Evolutionary conservation across 2,888 invertebrate genomes (phyloP).

Genomic region (Notodonta ziczac): DNA sequence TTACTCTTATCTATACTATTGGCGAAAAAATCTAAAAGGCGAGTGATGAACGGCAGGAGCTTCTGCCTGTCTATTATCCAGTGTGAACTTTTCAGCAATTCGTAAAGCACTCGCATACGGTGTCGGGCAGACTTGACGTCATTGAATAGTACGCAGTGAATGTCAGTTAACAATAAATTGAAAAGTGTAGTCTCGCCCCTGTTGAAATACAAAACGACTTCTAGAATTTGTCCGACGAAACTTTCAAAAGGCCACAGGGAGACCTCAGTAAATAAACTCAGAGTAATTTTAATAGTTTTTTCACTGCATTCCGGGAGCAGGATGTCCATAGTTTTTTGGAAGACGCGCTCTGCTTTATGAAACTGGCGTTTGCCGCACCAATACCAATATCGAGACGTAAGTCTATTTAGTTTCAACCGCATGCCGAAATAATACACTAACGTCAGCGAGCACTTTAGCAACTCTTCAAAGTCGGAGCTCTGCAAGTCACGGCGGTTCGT

Average conservation of each 20-base stretch:
- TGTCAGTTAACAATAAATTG: constrained; percentile 62
- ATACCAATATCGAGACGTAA: constrained; percentile 44
- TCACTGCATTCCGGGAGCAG: constrained; percentile 62
- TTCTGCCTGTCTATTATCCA: constrained; percentile 73
- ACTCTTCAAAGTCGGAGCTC: constrained; percentile 50
- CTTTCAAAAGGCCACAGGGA: constrained; percentile 61
- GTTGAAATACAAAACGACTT: constrained; percentile 58
- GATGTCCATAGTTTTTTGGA: constrained; percentile 55
- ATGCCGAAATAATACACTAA: constrained; percentile 65
- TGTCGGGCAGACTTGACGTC: constrained; percentile 66
- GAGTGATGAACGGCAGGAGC: constrained; percentile 66
- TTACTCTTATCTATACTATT: constrained; percentile 57
- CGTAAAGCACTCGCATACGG: constrained; percentile 78
- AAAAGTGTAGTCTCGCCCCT: constrained; percentile 55
- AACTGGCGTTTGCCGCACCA: constrained; percentile 54
- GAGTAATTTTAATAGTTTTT: constrained; percentile 52
- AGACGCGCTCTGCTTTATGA: constrained; percentile 52
- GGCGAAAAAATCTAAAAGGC: constrained; percentile 77
- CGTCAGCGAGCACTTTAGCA: constrained; percentile 57
- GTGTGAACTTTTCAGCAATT: constrained; percentile 70
- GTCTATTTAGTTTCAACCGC: constrained; percentile 54
- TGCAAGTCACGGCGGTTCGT: constrained; percentile 41
- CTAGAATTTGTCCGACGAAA: constrained; percentile 61
- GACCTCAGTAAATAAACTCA: constrained; percentile 55
- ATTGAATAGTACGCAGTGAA: constrained; percentile 55